A percentile compares a stretch with the other conserved stretches of the same genome.
phyloP scores from a whole-genome alignment of 2,113 vertebrate genomes.

The Hemibagrus wyckioides region DNA sequence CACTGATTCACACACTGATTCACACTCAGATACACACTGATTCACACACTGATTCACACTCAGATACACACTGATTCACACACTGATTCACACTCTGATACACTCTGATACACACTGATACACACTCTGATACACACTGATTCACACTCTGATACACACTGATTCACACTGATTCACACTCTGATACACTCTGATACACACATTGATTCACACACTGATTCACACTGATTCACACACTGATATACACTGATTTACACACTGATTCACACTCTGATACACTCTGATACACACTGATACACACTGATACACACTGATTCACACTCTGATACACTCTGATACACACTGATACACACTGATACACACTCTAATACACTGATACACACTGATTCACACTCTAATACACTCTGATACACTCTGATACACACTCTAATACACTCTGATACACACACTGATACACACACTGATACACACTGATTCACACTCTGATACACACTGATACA shows the following conservation, averaged over 20 bases:
- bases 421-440: not conserved
- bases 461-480: too few relatives aligned
- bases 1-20: not conserved
- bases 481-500: too few relatives aligned
- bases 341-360: too few relatives aligned
- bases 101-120: not conserved
- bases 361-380: conserved; percentile 22
- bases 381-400: too few relatives aligned
- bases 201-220: too few relatives aligned
- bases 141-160: not conserved
- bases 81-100: conserved; percentile 29
- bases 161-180: not conserved
- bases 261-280: not conserved
- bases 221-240: not conserved
- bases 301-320: too few relatives aligned
- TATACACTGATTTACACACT: not conserved
- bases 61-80: not conserved
- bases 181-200: too few relatives aligned
- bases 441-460: too few relatives aligned
- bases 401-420: too few relatives aligned
- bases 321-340: too few relatives aligned
- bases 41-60: not conserved
- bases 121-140: not conserved
- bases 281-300: not conserved
- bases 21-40: not conserved